Evolutionary conservation across 2,113 vertebrate species (phyloP).

Genomic region (Phalacrocorax carbo): DNA sequence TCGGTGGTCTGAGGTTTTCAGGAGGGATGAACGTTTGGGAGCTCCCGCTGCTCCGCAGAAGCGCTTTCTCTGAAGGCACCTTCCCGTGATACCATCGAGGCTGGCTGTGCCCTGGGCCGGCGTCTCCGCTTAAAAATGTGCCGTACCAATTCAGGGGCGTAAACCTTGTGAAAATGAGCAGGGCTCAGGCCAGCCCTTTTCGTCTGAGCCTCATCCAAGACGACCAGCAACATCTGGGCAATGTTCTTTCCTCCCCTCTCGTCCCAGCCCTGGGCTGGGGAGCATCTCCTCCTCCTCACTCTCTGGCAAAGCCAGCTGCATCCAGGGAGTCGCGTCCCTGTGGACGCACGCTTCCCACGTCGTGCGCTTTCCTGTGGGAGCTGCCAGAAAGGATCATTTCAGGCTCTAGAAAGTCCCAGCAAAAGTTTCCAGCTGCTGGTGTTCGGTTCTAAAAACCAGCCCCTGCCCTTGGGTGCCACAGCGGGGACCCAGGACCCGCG

Average conservation of each 20-base stretch:
- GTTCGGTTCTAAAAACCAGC: background rate
- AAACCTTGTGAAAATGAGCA: rapidly evolving
- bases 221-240: background rate
- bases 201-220: background rate
- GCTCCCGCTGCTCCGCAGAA: rapidly evolving
- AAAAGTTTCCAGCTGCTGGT: too few relatives aligned
- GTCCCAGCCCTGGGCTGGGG: background rate
- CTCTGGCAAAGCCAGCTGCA: background rate
- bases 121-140: background rate
- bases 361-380: rapidly evolving
- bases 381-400: rapidly evolving
- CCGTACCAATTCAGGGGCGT: rapidly evolving
- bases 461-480: rapidly evolving
- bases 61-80: background rate
- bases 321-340: rapidly evolving
- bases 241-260: background rate
- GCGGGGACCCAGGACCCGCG: rapidly evolving
- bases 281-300: background rate
- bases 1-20: background rate
- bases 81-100: rapidly evolving
- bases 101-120: background rate
- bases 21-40: rapidly evolving
- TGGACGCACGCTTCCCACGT: too few relatives aligned
- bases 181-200: background rate
- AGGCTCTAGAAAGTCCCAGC: background rate